Evolutionary conservation across 2,797 vertebrate genomes (phyloP).

Genomic region (Liparis tanakae): DNA sequence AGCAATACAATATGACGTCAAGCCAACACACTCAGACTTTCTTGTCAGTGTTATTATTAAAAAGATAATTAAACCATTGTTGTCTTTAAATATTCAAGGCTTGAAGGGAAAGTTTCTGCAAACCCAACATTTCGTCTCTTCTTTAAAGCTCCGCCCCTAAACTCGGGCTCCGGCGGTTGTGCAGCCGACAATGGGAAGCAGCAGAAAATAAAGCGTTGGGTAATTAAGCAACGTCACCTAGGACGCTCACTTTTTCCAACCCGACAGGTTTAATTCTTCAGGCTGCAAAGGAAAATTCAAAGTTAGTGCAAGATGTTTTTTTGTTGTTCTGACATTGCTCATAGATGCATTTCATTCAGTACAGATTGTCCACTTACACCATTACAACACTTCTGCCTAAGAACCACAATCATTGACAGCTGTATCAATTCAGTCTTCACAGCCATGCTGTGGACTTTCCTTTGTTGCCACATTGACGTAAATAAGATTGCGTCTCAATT

Average conservation of each 20-base stretch:
- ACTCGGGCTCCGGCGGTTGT: not conserved
- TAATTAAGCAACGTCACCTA: not conserved
- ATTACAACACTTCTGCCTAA: not conserved
- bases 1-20: too few species aligned
- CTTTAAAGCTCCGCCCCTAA: not conserved
- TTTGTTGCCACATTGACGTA: not conserved
- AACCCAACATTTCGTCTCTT: not conserved
- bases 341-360: not conserved
- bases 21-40: not conserved
- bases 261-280: constrained; percentile 16
- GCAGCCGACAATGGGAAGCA: not conserved
- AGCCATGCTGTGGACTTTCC: too few species aligned
- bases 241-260: not conserved
- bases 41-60: not conserved
- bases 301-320: not conserved
- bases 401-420: not conserved
- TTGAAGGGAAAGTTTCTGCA: not conserved
- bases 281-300: rapidly evolving
- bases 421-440: not conserved
- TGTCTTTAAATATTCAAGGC: not conserved
- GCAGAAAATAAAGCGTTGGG: not conserved
- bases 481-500: not conserved
- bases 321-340: not conserved
- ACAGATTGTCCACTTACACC: not conserved
- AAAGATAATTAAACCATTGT: not conserved